Percentiles rank a stretch among this genome's conserved stretches.
Conservation (phyloP, 2,113 vertebrate genomes). For the Thamnaconus septentrionalis region DNA sequence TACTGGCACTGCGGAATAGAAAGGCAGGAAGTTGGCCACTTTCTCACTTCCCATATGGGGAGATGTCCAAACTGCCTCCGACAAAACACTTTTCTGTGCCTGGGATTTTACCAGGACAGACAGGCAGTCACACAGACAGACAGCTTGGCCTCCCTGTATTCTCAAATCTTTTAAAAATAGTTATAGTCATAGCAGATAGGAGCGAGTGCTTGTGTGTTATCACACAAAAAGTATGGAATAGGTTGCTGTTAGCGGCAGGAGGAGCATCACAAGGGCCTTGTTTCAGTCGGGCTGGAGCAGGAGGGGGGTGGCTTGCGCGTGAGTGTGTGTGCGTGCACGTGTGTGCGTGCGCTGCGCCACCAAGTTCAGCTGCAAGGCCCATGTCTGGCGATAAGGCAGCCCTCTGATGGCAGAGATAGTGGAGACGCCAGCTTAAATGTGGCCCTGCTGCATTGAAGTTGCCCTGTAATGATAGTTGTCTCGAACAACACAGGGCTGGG, state of each 20-base stretch:
- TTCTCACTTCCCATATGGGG: slow-evolving; percentile 61
- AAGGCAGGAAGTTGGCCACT: slow-evolving; percentile 61
- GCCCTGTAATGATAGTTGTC: slow-evolving; percentile 75
- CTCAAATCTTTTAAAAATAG: too few relatives aligned
- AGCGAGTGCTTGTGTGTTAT: too few relatives aligned
- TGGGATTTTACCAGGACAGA: not conserved
- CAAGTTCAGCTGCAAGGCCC: slow-evolving; percentile 51
- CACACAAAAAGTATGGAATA: too few relatives aligned
- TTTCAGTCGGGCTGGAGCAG: slow-evolving; percentile 36
- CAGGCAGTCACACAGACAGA: not conserved
- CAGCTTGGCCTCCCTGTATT: too few relatives aligned
- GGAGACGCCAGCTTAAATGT: slow-evolving; percentile 75
- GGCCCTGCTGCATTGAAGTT: slow-evolving; percentile 68
- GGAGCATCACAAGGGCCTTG: slow-evolving; percentile 35
- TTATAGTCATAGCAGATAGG: too few relatives aligned
- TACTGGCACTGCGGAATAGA: slow-evolving; percentile 51
- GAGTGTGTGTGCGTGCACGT: slow-evolving; percentile 12
- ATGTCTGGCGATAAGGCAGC: slow-evolving; percentile 67
- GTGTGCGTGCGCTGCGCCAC: slow-evolving; percentile 35
- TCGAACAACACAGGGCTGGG: slow-evolving; percentile 61
- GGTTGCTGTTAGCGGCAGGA: slow-evolving; percentile 7
- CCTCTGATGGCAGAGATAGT: slow-evolving; percentile 75
- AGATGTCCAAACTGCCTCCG: slow-evolving; percentile 29
- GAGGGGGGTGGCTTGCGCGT: slow-evolving; percentile 19
- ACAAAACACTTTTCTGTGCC: slow-evolving; percentile 27